Evolutionary conservation across 23 tunicate genomes (phyloP), one percentile per base, ranked within the genome.

Genomic region (Halocynthia roretzi): DNA sequence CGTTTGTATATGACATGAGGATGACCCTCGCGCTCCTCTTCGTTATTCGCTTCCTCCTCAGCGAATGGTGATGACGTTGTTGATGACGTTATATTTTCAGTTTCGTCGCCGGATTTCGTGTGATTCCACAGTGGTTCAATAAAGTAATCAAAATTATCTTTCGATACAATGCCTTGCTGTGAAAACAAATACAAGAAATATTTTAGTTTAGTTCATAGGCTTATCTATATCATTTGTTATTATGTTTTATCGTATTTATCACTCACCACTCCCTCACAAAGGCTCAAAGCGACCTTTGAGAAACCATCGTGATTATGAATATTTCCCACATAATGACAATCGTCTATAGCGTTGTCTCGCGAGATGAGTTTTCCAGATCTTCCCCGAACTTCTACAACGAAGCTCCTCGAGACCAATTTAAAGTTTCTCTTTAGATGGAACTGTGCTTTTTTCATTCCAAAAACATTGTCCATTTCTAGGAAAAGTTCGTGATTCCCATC

Each of bases 51-150:
- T 6, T 61, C 77, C 23, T 53, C 69, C 8, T 80, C 82, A 14
- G 4, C 51, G 20, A 53, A 64, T 31, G 84, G 71, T 11, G 75
- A 65, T 10, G 77, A 52, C 15, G 70, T 80, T 10, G 90, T 52
- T 17, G 78, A 74, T 17, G 63, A 22, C 31, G 49, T 21, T 7
- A 54, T 22, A 56, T 56, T 74, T 10, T 52, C 80, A 40, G 17
- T 57, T 15, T n/a, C n/a, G 10, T 56, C 65, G 2, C 76, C 67
- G 18, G 69, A 44, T 51, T 21, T 74, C 51, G 99, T 82, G 74
- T 90, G 83, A 54, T 96, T 96, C 93, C 93, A 96, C 65, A 77
- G 56, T 17, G 99, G 99, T 60, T 96, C 99, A 68, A 96, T 90
- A 55, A 96, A 90, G 77, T 72, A 96, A 11, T 85, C 83, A n/a